Conservation (phyloP, 2,113 vertebrate genomes). For the Rhinoderma darwinii region DNA sequence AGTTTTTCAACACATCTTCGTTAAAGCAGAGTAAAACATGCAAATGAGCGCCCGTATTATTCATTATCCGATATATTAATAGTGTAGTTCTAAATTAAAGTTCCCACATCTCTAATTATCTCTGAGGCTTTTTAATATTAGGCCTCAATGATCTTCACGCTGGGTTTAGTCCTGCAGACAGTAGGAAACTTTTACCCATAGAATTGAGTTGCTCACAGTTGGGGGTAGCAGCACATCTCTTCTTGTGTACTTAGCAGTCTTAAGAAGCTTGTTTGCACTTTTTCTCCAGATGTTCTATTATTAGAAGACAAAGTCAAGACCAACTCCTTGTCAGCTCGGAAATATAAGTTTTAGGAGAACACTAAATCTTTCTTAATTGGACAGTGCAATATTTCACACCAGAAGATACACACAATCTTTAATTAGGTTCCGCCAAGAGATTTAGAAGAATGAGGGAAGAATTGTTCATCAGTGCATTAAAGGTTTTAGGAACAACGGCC, state of each 20-base stretch:
- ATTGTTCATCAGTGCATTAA: conserved; percentile 60
- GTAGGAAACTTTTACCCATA: conserved; percentile 8
- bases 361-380: conserved; percentile 51
- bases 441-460: conserved; percentile 61
- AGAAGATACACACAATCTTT: conserved; percentile 52
- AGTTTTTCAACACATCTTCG: conserved; percentile 9
- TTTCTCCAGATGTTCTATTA: conserved; percentile 20
- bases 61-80: conserved; percentile 46
- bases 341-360: background rate
- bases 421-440: conserved; percentile 64
- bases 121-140: conserved; percentile 33
- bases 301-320: background rate
- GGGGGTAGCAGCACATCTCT: background rate
- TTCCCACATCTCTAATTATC: conserved; percentile 42
- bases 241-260: conserved; percentile 6
- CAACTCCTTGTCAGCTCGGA: conserved; percentile 38
- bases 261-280: conserved; percentile 50
- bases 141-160: conserved; percentile 44
- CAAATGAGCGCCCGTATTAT: background rate
- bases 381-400: conserved; percentile 40
- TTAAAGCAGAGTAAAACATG: conserved; percentile 3
- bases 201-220: conserved; percentile 24
- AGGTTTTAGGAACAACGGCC: conserved; percentile 60
- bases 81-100: conserved; percentile 42
- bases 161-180: conserved; percentile 21